Evolutionary conservation across 2,888 invertebrate species (phyloP), one percentile per base, ranked within the genome.

Genomic region (Thumatha senex): DNA sequence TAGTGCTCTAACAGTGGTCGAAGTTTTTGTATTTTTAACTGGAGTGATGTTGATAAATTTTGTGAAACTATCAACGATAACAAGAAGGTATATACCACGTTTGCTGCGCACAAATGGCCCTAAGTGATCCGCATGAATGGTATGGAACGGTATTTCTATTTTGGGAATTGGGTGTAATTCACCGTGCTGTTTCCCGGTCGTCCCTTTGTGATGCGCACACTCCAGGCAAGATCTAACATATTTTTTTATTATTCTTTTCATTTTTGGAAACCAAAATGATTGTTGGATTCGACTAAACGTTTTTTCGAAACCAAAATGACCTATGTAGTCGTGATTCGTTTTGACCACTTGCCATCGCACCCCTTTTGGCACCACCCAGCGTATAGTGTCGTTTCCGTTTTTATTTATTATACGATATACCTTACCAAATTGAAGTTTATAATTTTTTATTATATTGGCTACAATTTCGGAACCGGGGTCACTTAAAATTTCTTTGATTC

Each of bases 291-390:
- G 29, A 2, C 30, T 2, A 7, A 58, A 13, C 0, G 65, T 64
- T 44, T 67, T 69, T 0, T 67, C 67, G 5, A 56, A 59, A 2
- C 59, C 59, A 31, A 31, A 63, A 47, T 64, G 63, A 0, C 68
- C 68, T 0, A 63, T 14, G 8, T 67, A 61, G 18, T 67, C 67
- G 15, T 70, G 63, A 18, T 63, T 66, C 8, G 8, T 42, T 30
- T 61, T 57, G 0, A 61, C 7, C 1, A 72, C 39, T 14, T 66
- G 67, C 67, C 67, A 35, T 5, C 34, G 34, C 7, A 35, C 34
- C 1, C 34, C 7, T 12, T 12, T n/a, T 67, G 70, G 70, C 0
- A 69, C 70, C 0, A 70, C 44, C 67, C 67, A 73, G n/a, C n/a
- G n/a, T 55, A 54, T 11, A 0, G 14, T 0, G 4, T 40, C 40